phyloP scores from a whole-genome alignment of 2,113 vertebrate genomes.

The Hydropotes inermis region DNA sequence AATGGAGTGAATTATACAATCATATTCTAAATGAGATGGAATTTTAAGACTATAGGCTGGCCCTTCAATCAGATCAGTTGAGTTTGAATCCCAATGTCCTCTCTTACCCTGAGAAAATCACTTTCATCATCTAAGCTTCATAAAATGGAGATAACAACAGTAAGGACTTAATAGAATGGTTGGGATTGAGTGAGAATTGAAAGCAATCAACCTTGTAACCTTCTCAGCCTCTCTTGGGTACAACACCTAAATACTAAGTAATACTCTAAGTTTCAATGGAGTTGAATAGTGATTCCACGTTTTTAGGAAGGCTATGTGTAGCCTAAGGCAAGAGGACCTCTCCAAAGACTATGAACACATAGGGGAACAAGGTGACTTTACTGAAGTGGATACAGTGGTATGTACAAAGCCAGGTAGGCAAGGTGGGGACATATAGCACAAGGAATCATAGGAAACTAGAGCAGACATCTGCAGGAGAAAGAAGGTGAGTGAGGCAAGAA shows the following conservation, averaged over 20 bases:
- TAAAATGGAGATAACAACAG: neutral
- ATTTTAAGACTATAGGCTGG: neutral
- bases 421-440: neutral
- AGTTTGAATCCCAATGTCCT: neutral
- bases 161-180: neutral
- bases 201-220: neutral
- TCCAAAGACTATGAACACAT: neutral
- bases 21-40: neutral
- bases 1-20: neutral
- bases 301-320: neutral
- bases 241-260: neutral
- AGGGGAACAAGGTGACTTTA: neutral
- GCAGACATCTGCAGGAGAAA: neutral
- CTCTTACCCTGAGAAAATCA: neutral
- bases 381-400: neutral
- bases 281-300: neutral
- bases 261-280: neutral
- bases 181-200: neutral
- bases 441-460: neutral
- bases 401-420: neutral
- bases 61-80: neutral
- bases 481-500: neutral
- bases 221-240: neutral
- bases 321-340: neutral
- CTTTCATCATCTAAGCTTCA: neutral